A percentile compares a stretch with the other conserved stretches of the same genome.
phyloP scores from a whole-genome alignment of 2,797 vertebrate species.

The Thunnus albacares region DNA sequence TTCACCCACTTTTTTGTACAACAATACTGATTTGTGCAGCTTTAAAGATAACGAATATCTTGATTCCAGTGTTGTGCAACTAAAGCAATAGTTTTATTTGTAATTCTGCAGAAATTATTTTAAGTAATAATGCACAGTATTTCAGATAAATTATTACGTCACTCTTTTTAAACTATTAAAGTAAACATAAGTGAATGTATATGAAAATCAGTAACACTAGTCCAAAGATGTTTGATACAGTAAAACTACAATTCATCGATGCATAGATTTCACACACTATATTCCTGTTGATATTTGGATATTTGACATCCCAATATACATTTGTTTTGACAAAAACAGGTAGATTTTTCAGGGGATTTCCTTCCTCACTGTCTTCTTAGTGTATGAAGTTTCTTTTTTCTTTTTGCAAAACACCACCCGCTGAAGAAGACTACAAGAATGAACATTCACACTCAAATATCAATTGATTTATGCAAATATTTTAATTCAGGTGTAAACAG shows the following conservation, averaged over 20 bases:
- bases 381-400: too few relatives aligned
- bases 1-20: too few relatives aligned
- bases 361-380: too few relatives aligned
- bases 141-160: not conserved
- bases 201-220: not conserved
- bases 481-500: not conserved
- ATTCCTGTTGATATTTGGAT: too few relatives aligned
- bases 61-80: not conserved
- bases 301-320: too few relatives aligned
- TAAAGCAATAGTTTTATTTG: not conserved
- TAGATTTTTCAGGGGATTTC: too few relatives aligned
- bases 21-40: too few relatives aligned
- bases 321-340: too few relatives aligned
- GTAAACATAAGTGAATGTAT: not conserved
- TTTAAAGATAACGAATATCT: too few relatives aligned
- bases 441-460: not conserved
- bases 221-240: not conserved
- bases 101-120: not conserved
- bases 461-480: slow-evolving; percentile 6
- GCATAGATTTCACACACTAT: too few relatives aligned
- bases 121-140: not conserved
- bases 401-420: too few relatives aligned
- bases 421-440: not conserved
- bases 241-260: too few relatives aligned
- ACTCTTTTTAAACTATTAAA: not conserved